Base-by-base conservation (phyloP, 2,113 vertebrate genomes). In the Amazona vittata region DNA sequence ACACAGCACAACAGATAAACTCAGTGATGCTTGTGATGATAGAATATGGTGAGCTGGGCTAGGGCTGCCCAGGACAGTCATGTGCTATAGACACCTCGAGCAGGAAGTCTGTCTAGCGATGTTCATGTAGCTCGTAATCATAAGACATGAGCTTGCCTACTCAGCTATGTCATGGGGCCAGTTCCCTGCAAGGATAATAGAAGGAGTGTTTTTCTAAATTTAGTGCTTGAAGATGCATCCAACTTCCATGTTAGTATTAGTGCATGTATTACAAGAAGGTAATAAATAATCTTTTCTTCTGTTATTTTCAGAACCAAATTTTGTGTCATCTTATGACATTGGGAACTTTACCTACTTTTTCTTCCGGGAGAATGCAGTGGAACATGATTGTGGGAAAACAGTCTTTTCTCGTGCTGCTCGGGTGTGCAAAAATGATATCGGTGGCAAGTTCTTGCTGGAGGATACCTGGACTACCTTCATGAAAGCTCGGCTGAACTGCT, bases 391-490 rank as follows among this genome's bases (percentile, higher is more conserved):
- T 49, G 99, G 99, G 41, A 98, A 99, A 83, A 99, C 99, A 0
- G 99, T 99, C 71, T 99, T 99, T 97, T 99, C 99, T 57, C 98
- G 99, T 10, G 99, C 98, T 1, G 99, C 99, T 3, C 98, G 99
- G 0, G 99, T 99, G 26, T 99, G 99, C 93, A 99, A 99, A 96
- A 99, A 99, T 1, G 99, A 99, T 96, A 98, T 99, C 2, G 99
- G 99, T 5, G 99, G 99, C 4, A 99, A 99, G 8, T 99, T 99
- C 64, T 98, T 99, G 49, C 97, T 99, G 83, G 99, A 99, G 89
- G 99, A 99, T 90, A 99, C 99, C 3, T 99, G 99, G 99, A 99
- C 99, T 84, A 99, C 99, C 6, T 99, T 99, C 97, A 99, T 99
- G 99, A 99, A 99, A 96, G 99, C 99, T 25, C 98, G 99, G 12